Evolutionary conservation across 1,140 invertebrate genomes (phyloP).

Genomic region (Carposina sasakii): DNA sequence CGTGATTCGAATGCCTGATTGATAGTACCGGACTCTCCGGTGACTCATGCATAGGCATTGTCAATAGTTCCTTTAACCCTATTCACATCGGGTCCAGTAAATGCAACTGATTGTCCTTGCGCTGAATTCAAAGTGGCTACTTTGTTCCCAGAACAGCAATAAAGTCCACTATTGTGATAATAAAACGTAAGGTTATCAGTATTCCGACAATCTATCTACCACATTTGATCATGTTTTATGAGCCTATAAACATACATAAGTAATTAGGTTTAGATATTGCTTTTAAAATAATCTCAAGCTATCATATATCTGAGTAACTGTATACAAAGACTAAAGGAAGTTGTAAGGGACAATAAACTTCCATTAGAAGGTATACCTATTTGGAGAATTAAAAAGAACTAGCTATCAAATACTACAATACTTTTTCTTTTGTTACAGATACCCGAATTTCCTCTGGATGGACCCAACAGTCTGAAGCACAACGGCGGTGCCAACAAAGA

Average conservation of each 20-base stretch:
- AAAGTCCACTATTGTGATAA: conserved; percentile 25
- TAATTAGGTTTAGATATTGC: too few relatives aligned
- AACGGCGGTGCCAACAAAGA: conserved; percentile 69
- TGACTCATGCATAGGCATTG: conserved; percentile 58
- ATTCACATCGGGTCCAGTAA: conserved; percentile 56
- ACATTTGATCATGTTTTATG: too few relatives aligned
- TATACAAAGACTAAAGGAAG: too few relatives aligned
- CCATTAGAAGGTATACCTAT: neutral
- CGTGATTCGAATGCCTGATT: conserved; percentile 49
- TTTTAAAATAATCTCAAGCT: too few relatives aligned
- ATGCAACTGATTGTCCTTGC: conserved; percentile 58
- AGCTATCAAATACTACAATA: too few relatives aligned
- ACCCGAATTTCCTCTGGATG: conserved; percentile 63
- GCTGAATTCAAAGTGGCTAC: conserved; percentile 49
- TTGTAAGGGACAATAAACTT: too few relatives aligned
- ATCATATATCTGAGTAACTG: too few relatives aligned
- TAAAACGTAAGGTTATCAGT: conserved; percentile 19
- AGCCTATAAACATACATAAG: too few relatives aligned
- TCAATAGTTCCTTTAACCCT: conserved; percentile 62
- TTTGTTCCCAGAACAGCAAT: conserved; percentile 54
- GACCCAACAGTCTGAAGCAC: conserved; percentile 56
- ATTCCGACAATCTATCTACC: too few relatives aligned
- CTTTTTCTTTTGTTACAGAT: conserved; percentile 40
- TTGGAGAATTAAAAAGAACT: too few relatives aligned
- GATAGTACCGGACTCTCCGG: conserved; percentile 42